Evolutionary conservation across 2,113 vertebrate genomes (phyloP).

Genomic region (Ranitomeya imitator): DNA sequence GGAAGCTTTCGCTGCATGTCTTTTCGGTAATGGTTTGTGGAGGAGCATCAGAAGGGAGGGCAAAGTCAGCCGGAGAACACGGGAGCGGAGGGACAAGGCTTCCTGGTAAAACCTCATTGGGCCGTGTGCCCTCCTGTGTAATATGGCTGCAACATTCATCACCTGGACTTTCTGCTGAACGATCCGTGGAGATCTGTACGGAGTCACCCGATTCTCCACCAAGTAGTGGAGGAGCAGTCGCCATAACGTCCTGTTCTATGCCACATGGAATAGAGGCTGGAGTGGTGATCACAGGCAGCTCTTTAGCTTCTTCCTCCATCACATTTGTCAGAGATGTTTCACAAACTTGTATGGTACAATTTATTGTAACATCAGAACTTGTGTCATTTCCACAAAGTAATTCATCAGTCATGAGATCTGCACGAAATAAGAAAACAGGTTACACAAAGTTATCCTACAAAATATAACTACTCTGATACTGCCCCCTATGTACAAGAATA

Average conservation of each 20-base stretch:
- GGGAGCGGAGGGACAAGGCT: background rate
- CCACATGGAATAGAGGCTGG: conserved; percentile 63
- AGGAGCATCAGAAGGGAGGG: background rate
- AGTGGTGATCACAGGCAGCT: background rate
- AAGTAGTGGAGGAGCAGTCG: conserved; percentile 66
- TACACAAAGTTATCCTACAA: background rate
- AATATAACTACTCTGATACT: background rate
- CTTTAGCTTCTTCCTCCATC: background rate
- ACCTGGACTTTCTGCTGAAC: background rate
- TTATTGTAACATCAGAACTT: background rate
- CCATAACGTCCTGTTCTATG: conserved; percentile 58
- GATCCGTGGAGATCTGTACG: background rate
- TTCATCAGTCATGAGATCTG: background rate
- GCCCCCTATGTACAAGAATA: background rate
- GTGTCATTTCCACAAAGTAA: too few relatives aligned
- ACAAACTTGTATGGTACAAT: background rate
- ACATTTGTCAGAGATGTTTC: background rate
- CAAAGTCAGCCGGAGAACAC: conserved; percentile 60
- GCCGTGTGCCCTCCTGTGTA: background rate
- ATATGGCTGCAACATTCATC: background rate
- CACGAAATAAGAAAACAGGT: background rate
- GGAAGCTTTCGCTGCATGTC: background rate
- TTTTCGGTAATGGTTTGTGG: conserved; percentile 55
- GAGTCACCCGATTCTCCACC: background rate
- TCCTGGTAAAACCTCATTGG: background rate